Evolutionary conservation across 2,888 invertebrate species (phyloP).

Genomic region (Lepidonotus clava): DNA sequence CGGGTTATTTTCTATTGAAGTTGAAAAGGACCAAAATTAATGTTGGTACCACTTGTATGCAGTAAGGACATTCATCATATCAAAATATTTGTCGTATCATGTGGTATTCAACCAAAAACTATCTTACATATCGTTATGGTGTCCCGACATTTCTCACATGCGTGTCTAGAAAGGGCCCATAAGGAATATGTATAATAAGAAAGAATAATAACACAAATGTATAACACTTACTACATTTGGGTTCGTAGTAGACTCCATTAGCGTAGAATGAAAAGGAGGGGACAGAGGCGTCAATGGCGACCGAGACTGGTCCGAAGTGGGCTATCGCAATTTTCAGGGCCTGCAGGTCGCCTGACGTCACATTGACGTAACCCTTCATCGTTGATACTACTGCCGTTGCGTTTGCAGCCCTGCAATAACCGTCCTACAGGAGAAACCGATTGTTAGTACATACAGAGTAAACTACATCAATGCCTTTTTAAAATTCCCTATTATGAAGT

Average conservation of each 20-base stretch:
- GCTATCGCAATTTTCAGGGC: conserved; percentile 90
- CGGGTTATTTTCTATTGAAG: conserved; percentile 86
- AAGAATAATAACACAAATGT: too few species aligned
- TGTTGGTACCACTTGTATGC: too few species aligned
- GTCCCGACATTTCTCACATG: too few species aligned
- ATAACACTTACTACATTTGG: conserved; percentile 85
- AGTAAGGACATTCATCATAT: too few species aligned
- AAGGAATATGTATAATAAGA: too few species aligned
- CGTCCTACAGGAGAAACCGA: conserved; percentile 87
- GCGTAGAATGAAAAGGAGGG: conserved; percentile 95
- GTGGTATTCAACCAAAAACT: too few species aligned
- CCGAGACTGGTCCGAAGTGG: conserved; percentile 94
- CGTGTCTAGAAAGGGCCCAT: too few species aligned
- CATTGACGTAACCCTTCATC: conserved; percentile 88
- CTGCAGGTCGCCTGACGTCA: conserved; percentile 87
- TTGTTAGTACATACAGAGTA: too few species aligned
- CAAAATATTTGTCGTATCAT: too few species aligned
- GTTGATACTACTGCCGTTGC: conserved; percentile 71
- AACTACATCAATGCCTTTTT: too few species aligned
- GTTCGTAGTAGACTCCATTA: conserved; percentile 95
- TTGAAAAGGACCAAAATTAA: neutral
- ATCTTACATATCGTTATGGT: too few species aligned
- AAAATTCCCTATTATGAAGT: too few species aligned
- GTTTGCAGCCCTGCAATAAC: conserved; percentile 87
- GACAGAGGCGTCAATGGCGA: conserved; percentile 88